Conservation (phyloP, 2,113 vertebrate species). For the Scalopus aquaticus region DNA sequence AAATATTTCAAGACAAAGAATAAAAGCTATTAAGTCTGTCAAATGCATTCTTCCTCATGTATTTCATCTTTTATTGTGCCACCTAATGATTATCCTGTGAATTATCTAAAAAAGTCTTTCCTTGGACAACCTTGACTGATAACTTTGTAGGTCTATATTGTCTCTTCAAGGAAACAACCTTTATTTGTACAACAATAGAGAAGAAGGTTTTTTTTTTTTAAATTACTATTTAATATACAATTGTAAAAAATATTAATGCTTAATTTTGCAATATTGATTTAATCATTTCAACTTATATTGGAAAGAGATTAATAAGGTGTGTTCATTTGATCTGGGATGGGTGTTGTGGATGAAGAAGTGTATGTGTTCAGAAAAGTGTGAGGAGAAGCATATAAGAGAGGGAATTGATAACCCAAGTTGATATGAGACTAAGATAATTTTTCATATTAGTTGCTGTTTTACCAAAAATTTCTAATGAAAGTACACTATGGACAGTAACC, state of each 20-base stretch:
- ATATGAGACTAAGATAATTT: background rate
- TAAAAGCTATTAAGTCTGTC: slow-evolving; percentile 72
- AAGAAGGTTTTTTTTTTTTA: slow-evolving; percentile 10
- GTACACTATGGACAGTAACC: background rate
- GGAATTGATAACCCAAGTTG: background rate
- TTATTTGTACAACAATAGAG: slow-evolving; percentile 24
- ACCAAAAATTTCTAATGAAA: background rate
- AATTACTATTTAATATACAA: background rate
- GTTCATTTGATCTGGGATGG: background rate
- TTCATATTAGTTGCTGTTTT: background rate
- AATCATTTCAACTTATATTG: background rate
- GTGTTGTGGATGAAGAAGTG: background rate
- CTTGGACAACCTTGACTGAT: slow-evolving; percentile 61
- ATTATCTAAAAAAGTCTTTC: slow-evolving; percentile 48
- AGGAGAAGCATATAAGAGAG: background rate
- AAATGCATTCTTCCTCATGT: slow-evolving; percentile 57
- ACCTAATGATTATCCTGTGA: slow-evolving; percentile 41
- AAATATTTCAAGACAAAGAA: slow-evolving; percentile 62
- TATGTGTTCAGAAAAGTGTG: background rate
- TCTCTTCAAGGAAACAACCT: slow-evolving; percentile 20
- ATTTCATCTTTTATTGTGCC: slow-evolving; percentile 65
- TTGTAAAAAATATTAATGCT: background rate
- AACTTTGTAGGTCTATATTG: slow-evolving; percentile 45
- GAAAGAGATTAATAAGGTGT: background rate
- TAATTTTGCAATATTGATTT: background rate